Conservation (phyloP, 2,888 invertebrate species). For the Isoperla grammatica region DNA sequence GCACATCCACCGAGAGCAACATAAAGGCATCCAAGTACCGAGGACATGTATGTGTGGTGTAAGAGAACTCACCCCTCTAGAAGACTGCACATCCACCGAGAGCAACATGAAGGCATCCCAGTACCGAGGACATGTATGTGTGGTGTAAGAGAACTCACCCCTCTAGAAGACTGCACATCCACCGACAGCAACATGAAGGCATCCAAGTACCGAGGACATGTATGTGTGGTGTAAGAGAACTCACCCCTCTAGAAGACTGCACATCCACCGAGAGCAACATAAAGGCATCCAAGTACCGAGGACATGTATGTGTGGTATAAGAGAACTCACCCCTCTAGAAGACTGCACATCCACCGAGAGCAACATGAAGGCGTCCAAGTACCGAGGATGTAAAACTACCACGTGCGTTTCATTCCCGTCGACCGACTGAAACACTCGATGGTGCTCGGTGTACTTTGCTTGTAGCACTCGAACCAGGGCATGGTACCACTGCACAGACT, state of each 20-base stretch:
- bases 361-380: constrained; percentile 60
- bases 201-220: constrained; percentile 55
- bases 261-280: constrained; percentile 59
- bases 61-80: constrained; percentile 49
- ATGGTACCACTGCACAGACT: constrained; percentile 60
- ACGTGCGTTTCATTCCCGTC: constrained; percentile 57
- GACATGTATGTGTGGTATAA: no score
- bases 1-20: constrained; percentile 56
- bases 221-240: no score
- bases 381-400: constrained; percentile 57
- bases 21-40: constrained; percentile 59
- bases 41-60: no score
- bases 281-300: constrained; percentile 57
- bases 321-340: constrained; percentile 50
- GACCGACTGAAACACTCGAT: constrained; percentile 52
- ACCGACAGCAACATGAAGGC: constrained; percentile 61
- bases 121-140: constrained; percentile 54
- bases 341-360: constrained; percentile 54
- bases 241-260: constrained; percentile 54
- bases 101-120: constrained; percentile 61
- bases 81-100: constrained; percentile 53
- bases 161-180: constrained; percentile 52
- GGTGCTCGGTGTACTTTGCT: constrained; percentile 53
- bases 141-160: constrained; percentile 47
- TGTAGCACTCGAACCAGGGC: constrained; percentile 54